Conservation (phyloP, 2,113 vertebrate species). For the Sula dactylatra region DNA sequence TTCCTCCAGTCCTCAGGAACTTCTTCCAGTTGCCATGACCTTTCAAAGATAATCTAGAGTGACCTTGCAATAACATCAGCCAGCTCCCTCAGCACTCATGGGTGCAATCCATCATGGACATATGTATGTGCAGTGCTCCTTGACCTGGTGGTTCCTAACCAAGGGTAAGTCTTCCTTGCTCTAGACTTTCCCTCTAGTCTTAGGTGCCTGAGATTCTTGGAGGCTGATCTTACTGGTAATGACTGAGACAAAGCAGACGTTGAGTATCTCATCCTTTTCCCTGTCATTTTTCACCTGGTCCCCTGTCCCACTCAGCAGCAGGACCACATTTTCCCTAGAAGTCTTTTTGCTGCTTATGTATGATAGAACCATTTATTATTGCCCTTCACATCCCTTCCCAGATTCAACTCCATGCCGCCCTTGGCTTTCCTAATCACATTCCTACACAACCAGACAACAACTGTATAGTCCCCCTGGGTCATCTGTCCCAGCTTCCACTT, state of each 20-base stretch:
- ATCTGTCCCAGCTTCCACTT: not conserved
- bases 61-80: not conserved
- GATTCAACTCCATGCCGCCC: not conserved
- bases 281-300: not conserved
- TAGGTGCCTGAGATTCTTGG: not conserved
- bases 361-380: not conserved
- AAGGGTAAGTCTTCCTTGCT: not conserved
- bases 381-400: not conserved
- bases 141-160: not conserved
- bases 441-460: not conserved
- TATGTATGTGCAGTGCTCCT: not conserved
- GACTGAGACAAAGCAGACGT: not conserved
- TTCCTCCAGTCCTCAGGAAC: not conserved
- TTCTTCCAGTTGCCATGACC: not conserved
- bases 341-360: not conserved
- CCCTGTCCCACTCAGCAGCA: not conserved
- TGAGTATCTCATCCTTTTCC: not conserved
- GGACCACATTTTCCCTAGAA: not conserved
- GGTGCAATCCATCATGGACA: not conserved
- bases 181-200: not conserved
- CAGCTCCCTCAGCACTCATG: not conserved
- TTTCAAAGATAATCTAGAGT: not conserved
- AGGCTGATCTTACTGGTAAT: not conserved
- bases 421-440: not conserved
- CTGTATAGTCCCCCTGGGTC: not conserved